Evolutionary conservation across 2,113 vertebrate species (phyloP), one percentile per base, ranked within the genome.

Genomic region (Lepus europaeus): DNA sequence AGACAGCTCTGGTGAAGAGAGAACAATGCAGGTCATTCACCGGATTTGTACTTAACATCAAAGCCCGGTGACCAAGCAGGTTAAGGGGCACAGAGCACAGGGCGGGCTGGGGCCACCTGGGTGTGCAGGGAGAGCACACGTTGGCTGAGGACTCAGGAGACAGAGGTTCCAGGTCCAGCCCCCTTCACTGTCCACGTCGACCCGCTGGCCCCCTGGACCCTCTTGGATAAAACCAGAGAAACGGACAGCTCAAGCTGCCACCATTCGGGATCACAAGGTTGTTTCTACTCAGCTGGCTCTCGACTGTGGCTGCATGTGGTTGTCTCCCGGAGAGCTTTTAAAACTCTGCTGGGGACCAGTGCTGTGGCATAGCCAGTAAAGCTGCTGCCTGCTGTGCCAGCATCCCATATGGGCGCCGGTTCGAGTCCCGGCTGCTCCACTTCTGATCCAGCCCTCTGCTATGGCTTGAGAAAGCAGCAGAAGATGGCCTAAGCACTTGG

Each of bases 1-100:
- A 89, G 93, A 89, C 92, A 95, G 90, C 86, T 45, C 79, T 63
- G 20, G 78, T 29, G 69, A 80, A 89, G 59, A 76, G 78, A 92
- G 96, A 97, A 98, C 97, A 97, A 97, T 85, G 91, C 31, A 73
- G 36, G 96, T 91, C 95, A 92, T 97, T 98, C 96, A 97, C 74
- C 56, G 27, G 64, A 85, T 87, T 96, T 95, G 94, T 93, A 80
- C 91, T 96, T 87, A 72, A 89, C 92, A 93, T 89, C 95, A 69
- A 96, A 95, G 91, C 81, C 16, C 7, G 45, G 61, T 69, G 70
- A 95, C 88, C 92, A 95, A 94, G 16, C 69, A 88, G 95, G 94
- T 93, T 59, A 96, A 97, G 89, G 83, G 85, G 49, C 88, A 92
- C 80, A 59, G 13, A 5, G 31, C 56, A 0, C 1, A 4, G 51